Evolutionary conservation across 30 jellyfish, hydroid and myxozoan genomes (phyloP), one percentile per base, ranked within the genome.

Genomic region (Clytia hemisphaerica): DNA sequence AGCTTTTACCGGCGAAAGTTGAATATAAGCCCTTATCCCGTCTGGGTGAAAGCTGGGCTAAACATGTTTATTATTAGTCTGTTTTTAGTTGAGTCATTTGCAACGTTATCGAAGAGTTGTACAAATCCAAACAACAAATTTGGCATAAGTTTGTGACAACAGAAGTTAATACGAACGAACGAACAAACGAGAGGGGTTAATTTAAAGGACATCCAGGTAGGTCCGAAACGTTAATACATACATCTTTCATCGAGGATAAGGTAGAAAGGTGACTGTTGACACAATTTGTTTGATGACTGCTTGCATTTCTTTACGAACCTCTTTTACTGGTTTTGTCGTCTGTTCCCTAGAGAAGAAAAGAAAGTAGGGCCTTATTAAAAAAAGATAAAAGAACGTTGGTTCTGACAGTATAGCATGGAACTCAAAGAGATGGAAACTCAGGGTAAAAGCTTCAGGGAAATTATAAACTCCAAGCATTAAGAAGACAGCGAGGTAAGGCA

Each of bases 201-300:
- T n/a, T n/a, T n/a, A n/a, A n/a, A n/a, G n/a, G n/a, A n/a, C n/a
- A n/a, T n/a, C n/a, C n/a, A n/a, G n/a, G n/a, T n/a, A n/a, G n/a
- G n/a, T n/a, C n/a, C n/a, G n/a, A n/a, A n/a, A n/a, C n/a, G n/a
- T n/a, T n/a, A n/a, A n/a, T 3, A 65, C 78, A 16, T 65, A 65
- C 78, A 65, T 45, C 32, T 6, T 26, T 65, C 78, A 34, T 65
- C 78, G 48, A 47, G 22, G 4, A 54, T n/a, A 15, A 6, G 96
- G 94, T 29, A 92, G 73, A 58, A 83, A 76, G 40, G 99, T 70
- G 37, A 83, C 80, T 15, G 88, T 48, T 9, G 99, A 94, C n/a
- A 73, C 85, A 36, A 92, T 92, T 47, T 92, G 99, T 40, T 84
- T 58, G 75, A 82, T 70, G 25, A 92, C 61, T 30, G 35, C 76